phyloP scores from a whole-genome alignment of 2,888 invertebrate genomes.

The Abscondita cerata region DNA sequence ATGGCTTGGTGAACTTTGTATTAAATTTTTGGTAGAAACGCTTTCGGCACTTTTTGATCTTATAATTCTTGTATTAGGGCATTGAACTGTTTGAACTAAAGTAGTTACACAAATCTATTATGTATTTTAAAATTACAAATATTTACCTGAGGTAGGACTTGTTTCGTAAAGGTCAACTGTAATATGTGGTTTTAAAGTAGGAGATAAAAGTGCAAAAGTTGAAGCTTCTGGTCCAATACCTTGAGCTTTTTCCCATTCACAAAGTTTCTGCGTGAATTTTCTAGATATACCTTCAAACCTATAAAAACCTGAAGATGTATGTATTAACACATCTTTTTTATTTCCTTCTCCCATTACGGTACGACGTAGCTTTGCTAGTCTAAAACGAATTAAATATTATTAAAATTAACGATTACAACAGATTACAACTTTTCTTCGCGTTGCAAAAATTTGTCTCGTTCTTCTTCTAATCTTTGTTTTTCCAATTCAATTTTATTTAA shows the following conservation, averaged over 20 bases:
- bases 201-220: constrained; percentile 78
- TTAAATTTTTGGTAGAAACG: constrained; percentile 61
- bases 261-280: constrained; percentile 87
- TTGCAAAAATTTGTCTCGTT: constrained; percentile 69
- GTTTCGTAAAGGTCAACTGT: constrained; percentile 25
- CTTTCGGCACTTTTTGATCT: constrained; percentile 82
- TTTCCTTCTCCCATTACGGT: constrained; percentile 62
- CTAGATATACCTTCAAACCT: constrained; percentile 87
- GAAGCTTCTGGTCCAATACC: constrained; percentile 87
- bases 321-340: constrained; percentile 78
- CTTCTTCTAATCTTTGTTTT: constrained; percentile 66
- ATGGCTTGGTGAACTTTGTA: constrained; percentile 62
- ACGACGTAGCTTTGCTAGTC: constrained; percentile 65
- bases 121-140: not conserved
- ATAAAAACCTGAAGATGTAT: constrained; percentile 83
- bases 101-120: constrained; percentile 12
- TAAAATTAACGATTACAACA: not conserved
- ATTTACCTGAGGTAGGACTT: constrained; percentile 12
- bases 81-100: constrained; percentile 24
- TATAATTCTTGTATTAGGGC: constrained; percentile 57
- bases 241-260: constrained; percentile 91
- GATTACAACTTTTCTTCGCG: constrained; percentile 65
- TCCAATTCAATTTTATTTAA: constrained; percentile 68
- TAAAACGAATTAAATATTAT: constrained; percentile 39
- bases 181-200: constrained; percentile 59